A percentile compares a stretch with the other conserved stretches of the same genome.
phyloP scores from a whole-genome alignment of 92 coral and sea anemone genomes.

The Hydrozoanthus gracilis region DNA sequence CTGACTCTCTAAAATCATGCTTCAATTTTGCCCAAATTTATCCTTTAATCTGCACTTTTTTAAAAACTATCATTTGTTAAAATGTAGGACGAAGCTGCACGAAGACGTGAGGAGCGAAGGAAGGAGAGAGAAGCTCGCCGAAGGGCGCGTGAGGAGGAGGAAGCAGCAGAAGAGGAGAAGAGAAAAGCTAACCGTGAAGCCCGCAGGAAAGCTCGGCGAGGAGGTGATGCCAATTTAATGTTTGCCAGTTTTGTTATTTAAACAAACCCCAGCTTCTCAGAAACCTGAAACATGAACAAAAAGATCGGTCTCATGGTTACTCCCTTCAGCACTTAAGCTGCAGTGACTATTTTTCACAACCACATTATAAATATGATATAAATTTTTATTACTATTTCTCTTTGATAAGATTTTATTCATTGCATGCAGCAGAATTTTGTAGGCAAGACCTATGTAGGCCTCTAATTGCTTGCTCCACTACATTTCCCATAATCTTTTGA shows the following conservation, averaged over 20 bases:
- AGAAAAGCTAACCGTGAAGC: conserved; percentile 50
- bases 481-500: too few relatives aligned
- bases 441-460: too few relatives aligned
- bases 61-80: not conserved
- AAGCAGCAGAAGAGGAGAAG: conserved; percentile 73
- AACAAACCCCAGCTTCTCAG: not conserved
- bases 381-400: too few relatives aligned
- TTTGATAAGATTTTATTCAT: too few relatives aligned
- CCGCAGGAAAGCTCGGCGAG: conserved; percentile 40
- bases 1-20: not conserved
- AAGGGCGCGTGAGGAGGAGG: conserved; percentile 90
- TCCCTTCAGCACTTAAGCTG: too few relatives aligned
- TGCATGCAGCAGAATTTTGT: too few relatives aligned
- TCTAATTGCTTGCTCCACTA: too few relatives aligned
- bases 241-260: not conserved
- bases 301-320: too few relatives aligned
- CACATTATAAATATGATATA: too few relatives aligned
- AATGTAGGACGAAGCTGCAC: conserved; percentile 86
- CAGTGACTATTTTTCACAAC: too few relatives aligned
- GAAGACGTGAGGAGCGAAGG: conserved; percentile 88
- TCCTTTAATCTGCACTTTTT: not conserved
- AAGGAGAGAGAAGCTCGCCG: conserved; percentile 93
- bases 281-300: too few relatives aligned
- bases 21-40: not conserved
- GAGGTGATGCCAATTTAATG: not conserved